These are phyloP conservation scores for Nasua narica DNA, from an alignment of 2,797 vertebrate species.

Conservation along the genomic window DNA sequence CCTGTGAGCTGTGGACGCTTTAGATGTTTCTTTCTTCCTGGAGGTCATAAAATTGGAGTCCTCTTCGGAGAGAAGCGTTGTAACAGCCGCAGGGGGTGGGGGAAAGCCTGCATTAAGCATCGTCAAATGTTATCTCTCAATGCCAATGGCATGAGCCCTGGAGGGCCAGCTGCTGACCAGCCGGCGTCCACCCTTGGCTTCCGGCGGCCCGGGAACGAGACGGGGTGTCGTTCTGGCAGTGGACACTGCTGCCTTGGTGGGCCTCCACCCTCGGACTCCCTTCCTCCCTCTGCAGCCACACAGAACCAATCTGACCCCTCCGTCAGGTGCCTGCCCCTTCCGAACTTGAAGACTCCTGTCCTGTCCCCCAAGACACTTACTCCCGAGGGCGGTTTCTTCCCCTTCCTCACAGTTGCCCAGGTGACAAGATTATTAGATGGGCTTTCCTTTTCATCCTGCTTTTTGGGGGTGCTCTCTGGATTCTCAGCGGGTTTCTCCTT, in stretches of 20 bases:
- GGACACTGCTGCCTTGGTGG: neutral
- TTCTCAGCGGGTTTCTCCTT: neutral
- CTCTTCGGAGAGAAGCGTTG: neutral
- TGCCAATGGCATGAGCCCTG: neutral
- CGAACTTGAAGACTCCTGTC: neutral
- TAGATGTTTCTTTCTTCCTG: neutral
- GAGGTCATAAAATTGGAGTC: neutral
- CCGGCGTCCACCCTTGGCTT: fast-evolving
- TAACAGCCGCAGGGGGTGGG: neutral
- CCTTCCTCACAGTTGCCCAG: fast-evolving
- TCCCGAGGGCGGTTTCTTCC: no score
- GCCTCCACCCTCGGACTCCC: fast-evolving
- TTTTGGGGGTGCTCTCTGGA: neutral
- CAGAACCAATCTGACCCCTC: neutral
- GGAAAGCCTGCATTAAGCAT: neutral
- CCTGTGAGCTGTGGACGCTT: neutral
- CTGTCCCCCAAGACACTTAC: neutral
- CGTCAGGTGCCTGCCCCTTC: fast-evolving
- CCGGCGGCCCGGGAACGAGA: neutral
- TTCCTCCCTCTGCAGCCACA: neutral
- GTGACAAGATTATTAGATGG: fast-evolving
- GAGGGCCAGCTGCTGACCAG: neutral
- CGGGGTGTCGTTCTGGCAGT: fast-evolving
- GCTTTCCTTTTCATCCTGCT: no score
- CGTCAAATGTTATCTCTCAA: neutral